Percentiles rank a stretch among this genome's conserved stretches.
Evolutionary conservation across 2,888 invertebrate species (phyloP).

Genomic region (Tinea semifulvella): DNA sequence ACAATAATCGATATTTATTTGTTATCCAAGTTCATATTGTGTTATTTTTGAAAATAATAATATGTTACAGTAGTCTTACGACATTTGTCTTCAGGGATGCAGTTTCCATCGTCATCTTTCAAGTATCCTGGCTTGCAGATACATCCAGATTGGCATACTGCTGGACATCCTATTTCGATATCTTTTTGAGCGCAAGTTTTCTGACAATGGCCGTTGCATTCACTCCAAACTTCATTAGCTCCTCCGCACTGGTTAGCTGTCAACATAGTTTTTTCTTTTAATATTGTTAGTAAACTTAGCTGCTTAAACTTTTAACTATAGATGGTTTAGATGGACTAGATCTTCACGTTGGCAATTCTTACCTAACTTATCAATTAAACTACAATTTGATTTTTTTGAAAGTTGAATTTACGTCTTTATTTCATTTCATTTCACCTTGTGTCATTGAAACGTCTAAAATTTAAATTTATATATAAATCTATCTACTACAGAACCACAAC

Average conservation of each 20-base stretch:
- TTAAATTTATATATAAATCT: no score
- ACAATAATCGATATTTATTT: no score
- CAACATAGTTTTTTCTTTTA: background rate
- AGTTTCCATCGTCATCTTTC: background rate
- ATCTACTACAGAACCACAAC: no score
- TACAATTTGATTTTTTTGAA: no score
- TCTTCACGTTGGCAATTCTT: no score
- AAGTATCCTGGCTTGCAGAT: background rate
- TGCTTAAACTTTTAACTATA: background rate
- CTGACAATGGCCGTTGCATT: background rate
- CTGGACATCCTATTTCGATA: background rate
- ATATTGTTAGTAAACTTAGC: conserved; percentile 2
- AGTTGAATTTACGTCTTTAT: no score
- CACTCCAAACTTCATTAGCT: conserved; percentile 1
- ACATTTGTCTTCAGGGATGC: conserved; percentile 2
- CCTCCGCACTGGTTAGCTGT: background rate
- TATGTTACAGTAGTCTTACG: background rate
- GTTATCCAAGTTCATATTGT: background rate
- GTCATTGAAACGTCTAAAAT: no score
- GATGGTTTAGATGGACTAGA: no score
- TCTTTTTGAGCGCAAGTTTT: background rate
- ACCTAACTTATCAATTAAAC: no score
- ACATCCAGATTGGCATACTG: background rate
- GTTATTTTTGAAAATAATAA: background rate
- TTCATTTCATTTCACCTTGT: no score